Evolutionary conservation across 2,797 vertebrate species (phyloP).

Genomic region (Menidia menidia): DNA sequence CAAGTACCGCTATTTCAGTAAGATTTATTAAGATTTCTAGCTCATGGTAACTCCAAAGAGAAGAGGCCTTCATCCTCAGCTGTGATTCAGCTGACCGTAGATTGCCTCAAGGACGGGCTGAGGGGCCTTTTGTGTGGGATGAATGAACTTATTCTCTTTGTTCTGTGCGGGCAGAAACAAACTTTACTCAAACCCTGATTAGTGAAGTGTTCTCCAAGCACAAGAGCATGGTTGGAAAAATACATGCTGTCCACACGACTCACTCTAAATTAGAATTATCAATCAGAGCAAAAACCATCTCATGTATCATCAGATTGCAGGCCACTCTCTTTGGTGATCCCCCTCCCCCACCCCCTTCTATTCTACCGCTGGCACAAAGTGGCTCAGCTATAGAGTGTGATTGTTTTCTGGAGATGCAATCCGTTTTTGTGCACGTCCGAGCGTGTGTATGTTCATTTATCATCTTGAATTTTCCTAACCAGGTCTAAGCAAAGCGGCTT

Average conservation of each 20-base stretch:
- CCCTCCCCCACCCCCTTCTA: conserved; percentile 23
- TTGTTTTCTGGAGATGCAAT: conserved; percentile 69
- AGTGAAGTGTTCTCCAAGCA: conserved; percentile 69
- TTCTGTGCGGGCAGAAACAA: conserved; percentile 30
- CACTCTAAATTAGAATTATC: conserved; percentile 65
- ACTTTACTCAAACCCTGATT: conserved; percentile 73
- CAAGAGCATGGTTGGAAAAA: conserved; percentile 54
- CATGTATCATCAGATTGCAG: conserved; percentile 43
- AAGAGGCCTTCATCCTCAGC: conserved; percentile 14
- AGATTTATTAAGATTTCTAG: conserved; percentile 10
- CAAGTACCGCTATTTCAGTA: conserved; percentile 16
- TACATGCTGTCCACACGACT: conserved; percentile 50
- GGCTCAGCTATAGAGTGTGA: conserved; percentile 45
- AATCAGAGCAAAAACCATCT: conserved; percentile 57
- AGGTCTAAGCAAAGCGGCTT: conserved; percentile 50
- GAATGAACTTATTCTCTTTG: conserved; percentile 30
- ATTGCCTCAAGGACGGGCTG: conserved; percentile 33
- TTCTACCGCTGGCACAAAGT: conserved; percentile 49
- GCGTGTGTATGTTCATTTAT: conserved; percentile 39
- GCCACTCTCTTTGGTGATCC: conserved; percentile 63
- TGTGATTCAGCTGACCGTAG: conserved; percentile 53
- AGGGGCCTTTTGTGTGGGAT: conserved; percentile 55
- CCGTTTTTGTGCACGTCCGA: conserved; percentile 33
- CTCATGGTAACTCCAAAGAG: conserved; percentile 21
- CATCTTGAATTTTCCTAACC: conserved; percentile 67